These are phyloP conservation scores for Alectura lathami DNA, from an alignment of 2,113 vertebrate species.

Conservation along the genomic window DNA sequence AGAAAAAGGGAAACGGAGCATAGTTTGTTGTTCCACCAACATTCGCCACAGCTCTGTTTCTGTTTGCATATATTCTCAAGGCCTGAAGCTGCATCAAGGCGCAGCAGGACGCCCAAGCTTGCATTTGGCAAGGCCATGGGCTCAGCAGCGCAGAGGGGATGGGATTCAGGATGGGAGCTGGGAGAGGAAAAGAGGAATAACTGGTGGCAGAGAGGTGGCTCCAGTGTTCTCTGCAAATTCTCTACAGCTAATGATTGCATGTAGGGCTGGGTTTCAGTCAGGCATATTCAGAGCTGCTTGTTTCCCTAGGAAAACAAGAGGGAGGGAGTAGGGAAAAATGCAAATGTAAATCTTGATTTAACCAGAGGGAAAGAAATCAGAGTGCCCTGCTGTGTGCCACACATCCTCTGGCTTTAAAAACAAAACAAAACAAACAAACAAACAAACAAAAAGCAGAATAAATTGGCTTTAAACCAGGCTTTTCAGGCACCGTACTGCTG, in stretches of 20 bases:
- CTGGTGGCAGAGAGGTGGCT: not conserved
- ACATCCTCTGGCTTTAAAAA: not conserved
- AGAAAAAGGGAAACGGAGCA: not conserved
- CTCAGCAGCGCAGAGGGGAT: not conserved
- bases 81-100: not conserved
- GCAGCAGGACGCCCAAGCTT: not conserved
- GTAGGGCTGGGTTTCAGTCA: not conserved
- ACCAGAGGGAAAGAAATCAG: not conserved
- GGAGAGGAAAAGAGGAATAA: not conserved
- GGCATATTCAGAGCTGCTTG: not conserved
- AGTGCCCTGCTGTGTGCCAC: not conserved
- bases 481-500: not conserved
- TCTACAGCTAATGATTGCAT: not conserved
- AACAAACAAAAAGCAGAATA: not conserved
- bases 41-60: not conserved
- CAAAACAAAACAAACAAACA: not conserved
- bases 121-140: not conserved
- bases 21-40: not conserved
- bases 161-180: not conserved
- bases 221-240: not conserved
- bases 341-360: not conserved
- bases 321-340: not conserved
- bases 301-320: not conserved
- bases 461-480: not conserved
- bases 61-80: not conserved